Base-by-base conservation (phyloP, 2,797 vertebrate genomes). In the Harpagifer antarcticus region DNA sequence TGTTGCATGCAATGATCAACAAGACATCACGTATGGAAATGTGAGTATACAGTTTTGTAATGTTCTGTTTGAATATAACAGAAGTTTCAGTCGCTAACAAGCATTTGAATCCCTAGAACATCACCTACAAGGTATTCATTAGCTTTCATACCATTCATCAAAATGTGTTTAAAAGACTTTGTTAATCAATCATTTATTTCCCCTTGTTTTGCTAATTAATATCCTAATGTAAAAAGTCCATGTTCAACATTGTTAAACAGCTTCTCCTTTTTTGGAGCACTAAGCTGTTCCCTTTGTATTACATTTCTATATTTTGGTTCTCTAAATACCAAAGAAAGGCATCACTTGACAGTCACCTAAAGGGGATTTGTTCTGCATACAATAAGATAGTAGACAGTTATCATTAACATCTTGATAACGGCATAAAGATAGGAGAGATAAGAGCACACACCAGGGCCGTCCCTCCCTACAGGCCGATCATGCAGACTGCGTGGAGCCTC, bases 201-300 rank as follows among this genome's bases (percentile, higher is more conserved):
- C 65, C 68, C 60, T 63, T 79, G 40, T 12, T 65, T 54, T 57
- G 52, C 1, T 12, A 40, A 61, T 49, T 69, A 42, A 45, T 64
- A 68, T 50, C 59, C 16, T 74, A 74, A 53, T 1, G 8, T 15
- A 14, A 58, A 59, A 7, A 15, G 49, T 57, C 1, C 11, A 62
- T 60, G n/a, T 63, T 57, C 67, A 70, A 48, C 45, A 67, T 17
- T 12, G 13, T 43, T n/a, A 78, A 16, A 85, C 82, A 89, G 78
- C 85, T 86, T 43, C 67, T 50, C 82, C 71, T 48, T 68, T 71
- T 4, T 52, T 4, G 49, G 61, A 11, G 55, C 49, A 16, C 62
- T 72, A 78, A 74, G 79, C 19, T 59, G 70, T 76, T 86, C 81
- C 80, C 56, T 88, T 89, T 90, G 54, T 31, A 76, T 49, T 19